Evolutionary conservation across 2,797 vertebrate genomes (phyloP).

Genomic region (Orientallactaga sibirica): DNA sequence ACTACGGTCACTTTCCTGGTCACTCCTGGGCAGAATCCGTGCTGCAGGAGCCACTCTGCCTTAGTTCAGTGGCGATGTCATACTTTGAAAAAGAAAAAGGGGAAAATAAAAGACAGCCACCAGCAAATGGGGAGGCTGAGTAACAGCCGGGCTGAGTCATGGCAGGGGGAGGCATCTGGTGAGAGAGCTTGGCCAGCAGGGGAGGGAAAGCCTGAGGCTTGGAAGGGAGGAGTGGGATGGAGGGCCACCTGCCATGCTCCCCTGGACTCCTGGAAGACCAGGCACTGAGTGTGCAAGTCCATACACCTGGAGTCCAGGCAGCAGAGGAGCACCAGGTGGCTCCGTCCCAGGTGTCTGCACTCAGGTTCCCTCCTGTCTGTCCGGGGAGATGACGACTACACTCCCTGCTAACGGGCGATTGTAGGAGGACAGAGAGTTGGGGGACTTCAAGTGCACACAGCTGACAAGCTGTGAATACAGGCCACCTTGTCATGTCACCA

Average conservation of each 20-base stretch:
- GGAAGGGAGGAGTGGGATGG: neutral
- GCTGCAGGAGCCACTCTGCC: neutral
- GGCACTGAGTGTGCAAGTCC: too few relatives aligned
- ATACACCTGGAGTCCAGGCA: neutral
- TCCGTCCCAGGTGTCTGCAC: accelerated
- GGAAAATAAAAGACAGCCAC: constrained; percentile 43
- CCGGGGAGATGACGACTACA: neutral
- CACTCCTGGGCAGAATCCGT: neutral
- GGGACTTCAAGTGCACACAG: neutral
- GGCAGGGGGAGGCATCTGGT: neutral
- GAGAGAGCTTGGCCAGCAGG: neutral
- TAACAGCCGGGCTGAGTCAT: constrained; percentile 70
- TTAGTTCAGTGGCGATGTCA: neutral
- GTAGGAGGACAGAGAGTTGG: neutral
- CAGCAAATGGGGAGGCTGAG: constrained; percentile 15
- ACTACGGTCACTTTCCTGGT: neutral
- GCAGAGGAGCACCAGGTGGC: neutral
- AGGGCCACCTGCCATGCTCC: neutral
- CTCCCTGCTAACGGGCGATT: neutral
- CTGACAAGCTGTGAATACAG: neutral
- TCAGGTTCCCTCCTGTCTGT: neutral
- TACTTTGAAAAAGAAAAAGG: neutral
- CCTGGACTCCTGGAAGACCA: neutral
- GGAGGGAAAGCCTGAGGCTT: neutral
- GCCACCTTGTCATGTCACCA: neutral